A percentile compares a stretch with the other conserved stretches of the same genome.
Evolutionary conservation across 1,140 invertebrate species (phyloP).

Genomic region (Megalonaias nervosa): DNA sequence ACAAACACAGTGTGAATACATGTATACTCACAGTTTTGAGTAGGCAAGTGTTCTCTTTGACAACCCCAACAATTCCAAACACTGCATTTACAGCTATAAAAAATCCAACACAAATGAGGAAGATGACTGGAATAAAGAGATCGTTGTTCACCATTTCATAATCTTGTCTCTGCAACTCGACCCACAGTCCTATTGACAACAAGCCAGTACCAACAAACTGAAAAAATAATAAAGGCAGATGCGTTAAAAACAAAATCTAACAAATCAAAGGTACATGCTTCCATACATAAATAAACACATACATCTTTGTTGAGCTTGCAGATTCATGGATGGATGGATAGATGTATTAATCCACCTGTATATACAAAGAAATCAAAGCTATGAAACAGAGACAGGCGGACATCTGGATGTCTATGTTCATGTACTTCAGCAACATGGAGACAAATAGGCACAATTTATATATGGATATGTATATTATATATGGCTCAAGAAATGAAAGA

Average conservation of each 20-base stretch:
- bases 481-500: too few relatives aligned
- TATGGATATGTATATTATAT: too few relatives aligned
- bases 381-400: too few relatives aligned
- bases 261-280: too few relatives aligned
- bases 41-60: conserved; percentile 50
- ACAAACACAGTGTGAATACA: neutral
- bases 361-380: too few relatives aligned
- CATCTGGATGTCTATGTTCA: too few relatives aligned
- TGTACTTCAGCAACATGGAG: too few relatives aligned
- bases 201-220: conserved; percentile 56
- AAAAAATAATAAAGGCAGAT: conserved; percentile 1
- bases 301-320: too few relatives aligned
- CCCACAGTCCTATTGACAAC: conserved; percentile 46
- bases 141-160: conserved; percentile 48
- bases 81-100: conserved; percentile 52
- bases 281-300: too few relatives aligned
- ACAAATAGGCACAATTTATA: too few relatives aligned
- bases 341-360: too few relatives aligned
- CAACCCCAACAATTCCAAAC: conserved; percentile 50
- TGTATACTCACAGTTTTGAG: conserved; percentile 54
- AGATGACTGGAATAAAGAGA: conserved; percentile 48
- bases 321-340: too few relatives aligned
- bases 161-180: conserved; percentile 43
- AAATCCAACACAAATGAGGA: conserved; percentile 55
- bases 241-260: conserved; percentile 1